Base-by-base conservation (phyloP, 2,797 vertebrate genomes). In the Rhynchotus rufescens region DNA sequence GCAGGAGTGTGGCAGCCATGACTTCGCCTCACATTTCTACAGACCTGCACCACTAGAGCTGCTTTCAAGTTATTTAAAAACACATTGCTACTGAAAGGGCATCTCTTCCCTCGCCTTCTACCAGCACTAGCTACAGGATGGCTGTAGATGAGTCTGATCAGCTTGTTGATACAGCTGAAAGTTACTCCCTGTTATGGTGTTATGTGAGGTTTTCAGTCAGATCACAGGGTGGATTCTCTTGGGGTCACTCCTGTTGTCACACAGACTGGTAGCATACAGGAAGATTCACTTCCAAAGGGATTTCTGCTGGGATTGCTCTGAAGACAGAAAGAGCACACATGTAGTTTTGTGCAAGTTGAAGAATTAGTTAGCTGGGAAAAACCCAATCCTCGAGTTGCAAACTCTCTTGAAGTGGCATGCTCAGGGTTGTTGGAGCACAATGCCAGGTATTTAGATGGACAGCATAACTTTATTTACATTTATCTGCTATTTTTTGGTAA, bases 261-360 rank as follows among this genome's bases (percentile, higher is more conserved):
- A 66, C 2, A 1, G 72, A 40, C 40, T 68, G 59, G 25, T 59
- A 80, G 80, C 51, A 80, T 51, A 62, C 49, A 45, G 81, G 54
- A 64, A 69, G 86, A 71, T 45, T 77, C 72, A 15, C 51, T 28
- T 86, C 49, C 0, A 0, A 61, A 85, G 80, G n/a, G 45, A 73
- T 23, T 26, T 94, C 42, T 64, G 34, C 22, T 85, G 69, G n/a
- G 62, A 78, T 83, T 1, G 1, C 32, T 85, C 42, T 38, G 4
- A 1, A 62, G 40, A 69, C 40, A 90, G 38, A 91, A 86, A n/a
- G n/a, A 40, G 21, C 81, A 85, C 79, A 85, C 68, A 75, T 0
- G 0, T 36, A 22, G 66, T 89, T 93, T 72, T 76, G 86, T 90
- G 90, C 90, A 94, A 95, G 84, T 59, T 36, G 86, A 94, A 95